Conservation (phyloP, 1,140 invertebrate species). For the Pseudachorutes palmiensis region DNA sequence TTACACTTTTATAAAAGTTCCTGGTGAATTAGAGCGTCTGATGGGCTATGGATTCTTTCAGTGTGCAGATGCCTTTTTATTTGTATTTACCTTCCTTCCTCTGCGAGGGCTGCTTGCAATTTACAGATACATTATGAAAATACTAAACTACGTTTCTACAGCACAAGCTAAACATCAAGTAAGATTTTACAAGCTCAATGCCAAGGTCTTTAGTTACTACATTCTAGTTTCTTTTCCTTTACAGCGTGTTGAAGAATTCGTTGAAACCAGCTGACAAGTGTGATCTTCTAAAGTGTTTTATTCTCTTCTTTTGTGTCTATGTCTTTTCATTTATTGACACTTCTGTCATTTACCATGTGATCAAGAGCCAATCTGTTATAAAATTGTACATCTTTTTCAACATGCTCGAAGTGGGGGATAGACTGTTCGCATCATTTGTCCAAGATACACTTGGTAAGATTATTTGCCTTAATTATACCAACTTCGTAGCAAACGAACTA, state of each 20-base stretch:
- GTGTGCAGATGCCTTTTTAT: slow-evolving; percentile 96
- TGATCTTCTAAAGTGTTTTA: slow-evolving; percentile 86
- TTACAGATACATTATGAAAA: slow-evolving; percentile 37
- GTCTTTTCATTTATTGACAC: slow-evolving; percentile 88
- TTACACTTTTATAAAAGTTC: slow-evolving; percentile 95
- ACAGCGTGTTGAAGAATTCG: slow-evolving; percentile 38
- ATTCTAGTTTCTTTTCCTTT: slow-evolving; percentile 11
- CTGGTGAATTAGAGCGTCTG: slow-evolving; percentile 84
- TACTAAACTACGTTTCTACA: slow-evolving; percentile 10
- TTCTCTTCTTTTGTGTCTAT: slow-evolving; percentile 73
- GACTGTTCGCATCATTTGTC: slow-evolving; percentile 92
- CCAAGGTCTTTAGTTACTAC: background rate
- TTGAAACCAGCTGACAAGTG: slow-evolving; percentile 89
- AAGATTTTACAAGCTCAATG: background rate
- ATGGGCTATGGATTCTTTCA: slow-evolving; percentile 88
- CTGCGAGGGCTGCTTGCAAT: slow-evolving; percentile 50
- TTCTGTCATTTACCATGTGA: slow-evolving; percentile 96
- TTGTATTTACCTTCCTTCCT: slow-evolving; percentile 95
- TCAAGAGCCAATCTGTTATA: slow-evolving; percentile 97
- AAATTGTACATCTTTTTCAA: slow-evolving; percentile 99
- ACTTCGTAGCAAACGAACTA: background rate
- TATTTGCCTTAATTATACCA: slow-evolving; percentile 43
- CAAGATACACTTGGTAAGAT: slow-evolving; percentile 86
- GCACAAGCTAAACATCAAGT: slow-evolving; percentile 17
- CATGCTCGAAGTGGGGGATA: slow-evolving; percentile 94